phyloP scores from a whole-genome alignment of 2,797 vertebrate species.

The Xenops minutus region DNA sequence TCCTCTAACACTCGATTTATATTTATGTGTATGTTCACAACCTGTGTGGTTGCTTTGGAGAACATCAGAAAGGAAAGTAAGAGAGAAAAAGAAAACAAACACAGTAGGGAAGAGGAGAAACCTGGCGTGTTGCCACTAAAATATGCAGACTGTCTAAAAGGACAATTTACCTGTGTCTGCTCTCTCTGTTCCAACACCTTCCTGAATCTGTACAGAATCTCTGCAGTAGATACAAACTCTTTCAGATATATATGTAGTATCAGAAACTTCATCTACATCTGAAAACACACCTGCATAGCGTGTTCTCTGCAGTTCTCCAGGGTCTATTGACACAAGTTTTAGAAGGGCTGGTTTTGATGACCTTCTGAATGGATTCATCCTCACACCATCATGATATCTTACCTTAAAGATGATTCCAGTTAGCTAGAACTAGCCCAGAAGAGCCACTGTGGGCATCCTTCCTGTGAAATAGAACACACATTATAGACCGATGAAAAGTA shows the following conservation, averaged over 20 bases:
- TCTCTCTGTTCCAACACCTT: background rate
- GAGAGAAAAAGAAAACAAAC: background rate
- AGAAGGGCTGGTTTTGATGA: background rate
- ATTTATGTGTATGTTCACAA: background rate
- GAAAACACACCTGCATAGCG: background rate
- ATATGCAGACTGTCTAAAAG: background rate
- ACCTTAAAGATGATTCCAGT: background rate
- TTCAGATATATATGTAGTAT: background rate
- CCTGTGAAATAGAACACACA: background rate
- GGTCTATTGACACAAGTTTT: background rate
- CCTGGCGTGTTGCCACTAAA: background rate
- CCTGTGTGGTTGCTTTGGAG: background rate
- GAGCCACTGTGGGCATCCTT: background rate
- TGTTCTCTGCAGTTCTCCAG: background rate
- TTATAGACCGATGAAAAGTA: background rate
- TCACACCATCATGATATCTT: background rate
- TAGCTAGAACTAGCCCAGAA: background rate
- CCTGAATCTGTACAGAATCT: background rate
- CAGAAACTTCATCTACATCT: background rate
- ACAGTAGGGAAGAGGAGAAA: background rate
- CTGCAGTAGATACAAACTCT: background rate
- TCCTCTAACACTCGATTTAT: background rate
- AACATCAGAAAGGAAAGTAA: background rate
- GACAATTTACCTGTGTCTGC: background rate
- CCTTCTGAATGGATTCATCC: conserved; percentile 6